Evolutionary conservation across 2,113 vertebrate genomes (phyloP).

Genomic region (Typhlomys cinereus): DNA sequence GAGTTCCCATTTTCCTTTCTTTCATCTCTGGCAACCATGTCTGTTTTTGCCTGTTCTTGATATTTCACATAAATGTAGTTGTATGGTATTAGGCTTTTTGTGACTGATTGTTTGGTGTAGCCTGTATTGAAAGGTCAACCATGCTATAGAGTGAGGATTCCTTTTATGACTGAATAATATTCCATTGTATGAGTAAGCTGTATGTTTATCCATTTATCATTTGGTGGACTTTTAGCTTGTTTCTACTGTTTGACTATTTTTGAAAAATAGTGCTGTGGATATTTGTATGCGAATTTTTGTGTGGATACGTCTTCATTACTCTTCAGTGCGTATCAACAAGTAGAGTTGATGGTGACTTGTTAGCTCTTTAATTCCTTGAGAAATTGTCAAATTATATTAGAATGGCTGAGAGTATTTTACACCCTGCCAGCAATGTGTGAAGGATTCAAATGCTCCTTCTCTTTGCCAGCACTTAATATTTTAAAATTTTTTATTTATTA

Average conservation of each 20-base stretch:
- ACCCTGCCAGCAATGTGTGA: not conserved
- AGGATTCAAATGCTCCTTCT: not conserved
- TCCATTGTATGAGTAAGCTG: conserved; percentile 28
- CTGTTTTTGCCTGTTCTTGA: conserved; percentile 22
- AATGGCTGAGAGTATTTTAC: not conserved
- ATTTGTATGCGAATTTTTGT: conserved; percentile 49
- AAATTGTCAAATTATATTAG: conserved; percentile 23
- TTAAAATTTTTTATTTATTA: not conserved
- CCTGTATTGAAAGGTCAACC: not conserved
- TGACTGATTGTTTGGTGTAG: conserved; percentile 41
- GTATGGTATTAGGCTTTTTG: conserved; percentile 12
- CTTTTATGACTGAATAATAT: conserved; percentile 16
- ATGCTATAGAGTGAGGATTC: conserved; percentile 23
- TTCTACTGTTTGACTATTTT: conserved; percentile 19
- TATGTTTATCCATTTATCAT: conserved; percentile 9
- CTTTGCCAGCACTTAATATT: not conserved
- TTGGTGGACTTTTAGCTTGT: conserved; percentile 20
- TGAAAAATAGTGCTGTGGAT: conserved; percentile 43
- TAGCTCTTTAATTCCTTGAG: too few species aligned
- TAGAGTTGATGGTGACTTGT: conserved; percentile 43
- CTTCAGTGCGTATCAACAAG: not conserved
- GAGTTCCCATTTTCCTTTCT: not conserved
- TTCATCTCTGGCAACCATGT: not conserved
- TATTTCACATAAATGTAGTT: conserved; percentile 28
- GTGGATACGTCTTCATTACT: conserved; percentile 49